phyloP scores from a whole-genome alignment of 2,113 vertebrate genomes.

The Rhabdomys dilectus region DNA sequence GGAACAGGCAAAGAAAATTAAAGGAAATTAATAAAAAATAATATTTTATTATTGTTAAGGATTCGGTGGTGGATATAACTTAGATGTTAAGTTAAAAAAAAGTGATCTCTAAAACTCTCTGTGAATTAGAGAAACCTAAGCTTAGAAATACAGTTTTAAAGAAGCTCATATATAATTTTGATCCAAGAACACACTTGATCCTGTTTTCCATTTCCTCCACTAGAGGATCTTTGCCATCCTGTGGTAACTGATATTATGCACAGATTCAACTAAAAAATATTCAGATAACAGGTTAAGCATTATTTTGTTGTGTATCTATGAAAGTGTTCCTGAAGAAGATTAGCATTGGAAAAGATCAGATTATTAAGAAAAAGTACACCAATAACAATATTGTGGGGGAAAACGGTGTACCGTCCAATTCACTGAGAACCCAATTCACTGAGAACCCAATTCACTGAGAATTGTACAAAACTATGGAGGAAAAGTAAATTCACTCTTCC shows the following conservation, averaged over 20 bases:
- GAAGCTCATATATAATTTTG: not conserved
- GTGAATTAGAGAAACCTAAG: not conserved
- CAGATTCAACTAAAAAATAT: not conserved
- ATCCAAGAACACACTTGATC: not conserved
- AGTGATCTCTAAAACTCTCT: not conserved
- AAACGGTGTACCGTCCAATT: too few relatives aligned
- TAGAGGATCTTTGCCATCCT: not conserved
- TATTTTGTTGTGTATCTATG: not conserved
- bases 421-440: too few relatives aligned
- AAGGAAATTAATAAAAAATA: not conserved
- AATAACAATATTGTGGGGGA: too few relatives aligned
- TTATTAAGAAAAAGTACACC: too few relatives aligned
- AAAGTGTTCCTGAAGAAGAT: not conserved
- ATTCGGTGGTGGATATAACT: not conserved
- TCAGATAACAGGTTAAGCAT: not conserved
- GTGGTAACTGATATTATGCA: not conserved
- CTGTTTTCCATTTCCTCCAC: not conserved
- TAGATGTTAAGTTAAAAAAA: not conserved
- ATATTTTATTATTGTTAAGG: not conserved
- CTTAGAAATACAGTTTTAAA: not conserved
- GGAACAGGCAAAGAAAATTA: not conserved
- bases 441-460: too few relatives aligned
- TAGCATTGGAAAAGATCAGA: not conserved
- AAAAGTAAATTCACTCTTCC: too few relatives aligned
- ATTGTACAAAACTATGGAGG: too few relatives aligned